phyloP scores from a whole-genome alignment of 1,140 invertebrate species.

The Condylostylus longicornis region DNA sequence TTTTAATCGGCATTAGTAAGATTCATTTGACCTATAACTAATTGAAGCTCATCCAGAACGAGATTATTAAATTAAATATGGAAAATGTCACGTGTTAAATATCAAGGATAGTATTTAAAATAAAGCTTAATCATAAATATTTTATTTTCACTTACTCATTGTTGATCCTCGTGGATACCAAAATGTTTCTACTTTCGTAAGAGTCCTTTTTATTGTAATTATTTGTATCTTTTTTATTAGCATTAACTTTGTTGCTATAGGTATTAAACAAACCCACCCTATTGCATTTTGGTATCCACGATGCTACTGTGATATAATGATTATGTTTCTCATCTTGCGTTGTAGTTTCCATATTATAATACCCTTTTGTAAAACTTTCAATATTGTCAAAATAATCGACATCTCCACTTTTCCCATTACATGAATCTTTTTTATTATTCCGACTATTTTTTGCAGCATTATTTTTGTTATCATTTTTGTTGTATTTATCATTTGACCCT shows the following conservation, averaged over 20 bases:
- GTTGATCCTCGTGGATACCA: conserved; percentile 30
- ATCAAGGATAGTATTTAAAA: too few species aligned
- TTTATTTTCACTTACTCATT: conserved; percentile 25
- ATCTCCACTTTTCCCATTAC: neutral
- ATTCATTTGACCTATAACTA: too few species aligned
- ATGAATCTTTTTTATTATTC: neutral
- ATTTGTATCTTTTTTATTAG: too few species aligned
- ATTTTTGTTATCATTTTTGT: conserved; percentile 7
- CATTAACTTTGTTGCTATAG: too few species aligned
- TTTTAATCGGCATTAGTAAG: too few species aligned
- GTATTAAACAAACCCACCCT: too few species aligned
- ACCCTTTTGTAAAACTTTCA: neutral
- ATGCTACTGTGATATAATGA: conserved; percentile 39
- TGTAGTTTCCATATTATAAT: neutral
- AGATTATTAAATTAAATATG: too few species aligned
- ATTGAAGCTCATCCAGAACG: too few species aligned
- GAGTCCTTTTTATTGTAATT: too few species aligned
- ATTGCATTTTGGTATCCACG: conserved; percentile 47
- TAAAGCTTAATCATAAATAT: too few species aligned
- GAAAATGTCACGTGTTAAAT: too few species aligned
- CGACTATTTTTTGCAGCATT: conserved; percentile 5
- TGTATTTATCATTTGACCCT: conserved; percentile 6
- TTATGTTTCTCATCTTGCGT: conserved; percentile 32
- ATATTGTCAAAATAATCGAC: neutral
- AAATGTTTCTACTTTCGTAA: too few species aligned